These are phyloP conservation scores for Troglohyphantes excavatus DNA, from an alignment of 2,888 invertebrate genomes.

Conservation along the genomic window DNA sequence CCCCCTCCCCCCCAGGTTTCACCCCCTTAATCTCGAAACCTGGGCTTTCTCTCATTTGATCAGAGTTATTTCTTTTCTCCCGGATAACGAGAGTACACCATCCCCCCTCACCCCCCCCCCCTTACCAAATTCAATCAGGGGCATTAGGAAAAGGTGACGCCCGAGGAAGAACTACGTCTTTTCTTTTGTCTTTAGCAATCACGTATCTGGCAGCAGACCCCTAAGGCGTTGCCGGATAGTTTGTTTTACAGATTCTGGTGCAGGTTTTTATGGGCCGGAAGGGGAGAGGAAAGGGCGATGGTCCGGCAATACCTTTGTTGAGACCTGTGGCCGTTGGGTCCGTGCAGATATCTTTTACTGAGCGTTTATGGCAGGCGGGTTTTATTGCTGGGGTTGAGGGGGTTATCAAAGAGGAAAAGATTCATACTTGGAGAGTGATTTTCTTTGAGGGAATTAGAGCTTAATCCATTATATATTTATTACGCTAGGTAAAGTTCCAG, in stretches of 20 bases:
- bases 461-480: too few relatives aligned
- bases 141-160: constrained; percentile 64
- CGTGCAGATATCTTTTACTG: background rate
- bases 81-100: constrained; percentile 40
- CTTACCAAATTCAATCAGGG: constrained; percentile 71
- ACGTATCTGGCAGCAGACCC: constrained; percentile 39
- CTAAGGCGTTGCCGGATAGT: constrained; percentile 35
- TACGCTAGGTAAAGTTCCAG: too few relatives aligned
- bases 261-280: constrained; percentile 35
- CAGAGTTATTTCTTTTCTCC: constrained; percentile 62
- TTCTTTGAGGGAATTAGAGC: too few relatives aligned
- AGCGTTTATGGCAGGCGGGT: background rate
- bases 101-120: constrained; percentile 28
- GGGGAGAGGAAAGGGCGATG: constrained; percentile 5
- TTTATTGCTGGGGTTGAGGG: background rate
- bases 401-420: background rate
- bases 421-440: too few relatives aligned
- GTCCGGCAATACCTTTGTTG: constrained; percentile 22
- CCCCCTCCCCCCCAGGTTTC: background rate
- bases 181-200: constrained; percentile 74
- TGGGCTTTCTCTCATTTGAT: constrained; percentile 62
- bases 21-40: constrained; percentile 42
- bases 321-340: constrained; percentile 14
- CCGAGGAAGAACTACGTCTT: constrained; percentile 7
- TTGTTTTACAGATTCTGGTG: constrained; percentile 46